Base-by-base conservation (phyloP, 2,888 invertebrate genomes). In the Hipparchia semele region DNA sequence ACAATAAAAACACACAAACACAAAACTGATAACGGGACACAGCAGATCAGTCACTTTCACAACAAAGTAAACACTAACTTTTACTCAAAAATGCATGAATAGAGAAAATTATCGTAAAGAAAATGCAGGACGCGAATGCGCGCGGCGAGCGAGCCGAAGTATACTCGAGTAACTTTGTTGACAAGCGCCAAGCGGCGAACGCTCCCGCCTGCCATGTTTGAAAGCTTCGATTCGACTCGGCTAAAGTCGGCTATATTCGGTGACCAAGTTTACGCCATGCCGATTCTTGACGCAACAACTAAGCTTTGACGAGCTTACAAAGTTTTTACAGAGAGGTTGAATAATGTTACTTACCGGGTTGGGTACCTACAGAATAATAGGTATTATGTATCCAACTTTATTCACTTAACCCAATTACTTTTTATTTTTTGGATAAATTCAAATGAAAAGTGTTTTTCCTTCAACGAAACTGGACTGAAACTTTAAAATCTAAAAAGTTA, bases 131-230 rank as follows among this genome's bases (percentile, higher is more conserved):
- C 75, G 71, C 74, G 72, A 84, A 83, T 82, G 81, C 88, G 86
- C 87, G 84, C 91, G 86, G 78, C 84, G 85, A 80, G 80, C 82
- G 78, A 76, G 85, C 83, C 86, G 84, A 82, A 84, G 78, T 78
- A 73, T 71, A 77, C 78, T 82, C 82, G 83, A 87, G 84, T 88
- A 86, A 90, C 87, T 91, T 93, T 93, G 93, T 93, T 93, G 93
- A 93, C 93, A 93, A 91, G 90, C 91, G 85, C 93, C 93, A 93
- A 91, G 90, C 91, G 85, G 73, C 79, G 80, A 85, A 83, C 87
- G 85, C 87, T 84, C 83, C 82, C 80, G 84, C 84, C 84, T 84
- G 91, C 93, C 92, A 92, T 92, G 76, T 91, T 91, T 82, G 80
- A 83, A 82, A 76, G 81, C 87, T 86, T 92, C 93, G 92, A 86